phyloP scores from a whole-genome alignment of 2,113 vertebrate species.

The Erinaceus europaeus region DNA sequence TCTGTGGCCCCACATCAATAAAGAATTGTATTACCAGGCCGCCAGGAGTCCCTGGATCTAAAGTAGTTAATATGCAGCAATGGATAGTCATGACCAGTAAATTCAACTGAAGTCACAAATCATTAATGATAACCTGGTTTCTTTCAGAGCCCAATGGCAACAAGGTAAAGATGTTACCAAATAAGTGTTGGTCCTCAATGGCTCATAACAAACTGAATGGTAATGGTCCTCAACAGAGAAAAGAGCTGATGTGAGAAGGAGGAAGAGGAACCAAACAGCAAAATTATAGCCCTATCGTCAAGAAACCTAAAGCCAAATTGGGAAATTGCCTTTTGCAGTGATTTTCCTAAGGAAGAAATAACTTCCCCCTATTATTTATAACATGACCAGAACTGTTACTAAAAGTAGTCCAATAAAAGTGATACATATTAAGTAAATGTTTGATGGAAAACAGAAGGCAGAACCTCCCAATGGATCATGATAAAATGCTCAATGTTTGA shows the following conservation, averaged over 20 bases:
- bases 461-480: not conserved
- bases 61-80: not conserved
- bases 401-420: not conserved
- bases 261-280: not conserved
- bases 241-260: not conserved
- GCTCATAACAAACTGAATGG: not conserved
- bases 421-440: not conserved
- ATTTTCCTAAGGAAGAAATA: not conserved
- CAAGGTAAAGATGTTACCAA: not conserved
- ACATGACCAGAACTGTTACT: not conserved
- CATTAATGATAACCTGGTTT: not conserved
- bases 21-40: too few species aligned
- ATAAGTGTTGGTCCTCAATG: not conserved
- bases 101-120: not conserved
- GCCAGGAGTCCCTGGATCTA: too few species aligned
- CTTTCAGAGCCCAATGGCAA: not conserved
- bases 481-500: not conserved
- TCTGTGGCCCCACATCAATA: too few species aligned
- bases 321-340: not conserved
- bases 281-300: not conserved
- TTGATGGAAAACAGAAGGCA: not conserved
- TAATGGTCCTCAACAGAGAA: not conserved
- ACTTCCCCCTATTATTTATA: not conserved
- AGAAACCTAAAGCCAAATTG: not conserved
- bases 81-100: not conserved